A percentile compares a stretch with the other conserved stretches of the same genome.
Evolutionary conservation across 2,888 invertebrate genomes (phyloP).

Genomic region (Lampropteryx suffumata): DNA sequence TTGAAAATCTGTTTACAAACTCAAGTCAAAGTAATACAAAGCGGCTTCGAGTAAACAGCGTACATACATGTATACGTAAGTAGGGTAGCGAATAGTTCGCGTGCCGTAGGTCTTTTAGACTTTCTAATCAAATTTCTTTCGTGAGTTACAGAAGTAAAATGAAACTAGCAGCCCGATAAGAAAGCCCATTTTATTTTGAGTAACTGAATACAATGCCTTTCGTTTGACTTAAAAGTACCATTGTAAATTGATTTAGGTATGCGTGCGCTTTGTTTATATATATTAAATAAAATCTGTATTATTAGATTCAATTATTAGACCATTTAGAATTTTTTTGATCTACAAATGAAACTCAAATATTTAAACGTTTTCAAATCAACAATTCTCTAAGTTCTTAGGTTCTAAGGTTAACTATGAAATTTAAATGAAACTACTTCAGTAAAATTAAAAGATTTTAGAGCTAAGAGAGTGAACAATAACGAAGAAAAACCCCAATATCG

Average conservation of each 20-base stretch:
- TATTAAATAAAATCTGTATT: too few relatives aligned
- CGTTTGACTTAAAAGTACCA: not conserved
- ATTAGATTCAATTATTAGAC: too few relatives aligned
- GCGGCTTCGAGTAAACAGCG: constrained; percentile 20
- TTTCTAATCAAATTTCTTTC: constrained; percentile 35
- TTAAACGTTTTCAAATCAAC: too few relatives aligned
- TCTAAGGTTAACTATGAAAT: too few relatives aligned
- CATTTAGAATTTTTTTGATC: too few relatives aligned
- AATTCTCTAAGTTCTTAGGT: too few relatives aligned
- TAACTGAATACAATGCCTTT: constrained; percentile 10
- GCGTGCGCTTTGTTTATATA: not conserved
- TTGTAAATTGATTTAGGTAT: constrained; percentile 3
- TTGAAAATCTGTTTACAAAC: constrained; percentile 65
- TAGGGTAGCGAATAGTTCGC: constrained; percentile 46
- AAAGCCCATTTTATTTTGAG: constrained; percentile 12
- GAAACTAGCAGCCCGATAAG: constrained; percentile 14
- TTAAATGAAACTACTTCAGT: too few relatives aligned
- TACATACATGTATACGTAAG: too few relatives aligned
- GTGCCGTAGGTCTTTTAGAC: constrained; percentile 38
- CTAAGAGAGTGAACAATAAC: not conserved
- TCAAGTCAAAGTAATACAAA: constrained; percentile 46
- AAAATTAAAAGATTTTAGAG: too few relatives aligned
- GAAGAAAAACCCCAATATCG: not conserved
- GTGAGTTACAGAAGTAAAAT: constrained; percentile 25
- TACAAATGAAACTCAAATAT: too few relatives aligned